Evolutionary conservation across 1,140 invertebrate species (phyloP).

Genomic region (Cherax quadricarinatus): DNA sequence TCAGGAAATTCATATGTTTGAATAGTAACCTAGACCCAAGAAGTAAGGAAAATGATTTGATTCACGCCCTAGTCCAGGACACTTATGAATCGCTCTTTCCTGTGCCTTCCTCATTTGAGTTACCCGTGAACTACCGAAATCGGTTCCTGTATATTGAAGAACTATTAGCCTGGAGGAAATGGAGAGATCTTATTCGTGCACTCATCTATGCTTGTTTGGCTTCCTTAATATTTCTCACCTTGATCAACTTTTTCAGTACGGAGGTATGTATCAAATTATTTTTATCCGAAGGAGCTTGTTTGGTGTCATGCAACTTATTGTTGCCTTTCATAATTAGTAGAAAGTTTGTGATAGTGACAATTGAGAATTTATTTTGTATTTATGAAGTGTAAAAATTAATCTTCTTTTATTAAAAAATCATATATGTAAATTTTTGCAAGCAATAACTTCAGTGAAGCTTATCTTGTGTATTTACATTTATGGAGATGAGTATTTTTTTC

Average conservation of each 20-base stretch:
- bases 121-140: slow-evolving; percentile 84
- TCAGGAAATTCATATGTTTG: slow-evolving; percentile 88
- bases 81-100: slow-evolving; percentile 89
- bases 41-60: slow-evolving; percentile 82
- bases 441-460: no score
- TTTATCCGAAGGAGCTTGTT: background rate
- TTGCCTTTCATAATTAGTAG: no score
- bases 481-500: no score
- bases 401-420: no score
- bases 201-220: slow-evolving; percentile 57
- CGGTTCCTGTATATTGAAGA: slow-evolving; percentile 83
- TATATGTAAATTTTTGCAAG: no score
- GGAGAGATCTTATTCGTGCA: slow-evolving; percentile 69
- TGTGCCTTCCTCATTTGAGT: slow-evolving; percentile 85
- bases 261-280: slow-evolving; percentile 25
- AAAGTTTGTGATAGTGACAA: no score
- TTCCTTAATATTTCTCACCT: slow-evolving; percentile 39
- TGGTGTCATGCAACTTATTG: background rate
- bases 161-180: slow-evolving; percentile 81
- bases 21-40: slow-evolving; percentile 88
- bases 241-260: slow-evolving; percentile 57
- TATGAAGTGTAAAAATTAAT: no score
- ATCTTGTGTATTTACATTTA: no score
- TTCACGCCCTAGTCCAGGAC: slow-evolving; percentile 85
- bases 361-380: no score